phyloP scores from a whole-genome alignment of 2,888 invertebrate genomes.

The Oasisia sp. region DNA sequence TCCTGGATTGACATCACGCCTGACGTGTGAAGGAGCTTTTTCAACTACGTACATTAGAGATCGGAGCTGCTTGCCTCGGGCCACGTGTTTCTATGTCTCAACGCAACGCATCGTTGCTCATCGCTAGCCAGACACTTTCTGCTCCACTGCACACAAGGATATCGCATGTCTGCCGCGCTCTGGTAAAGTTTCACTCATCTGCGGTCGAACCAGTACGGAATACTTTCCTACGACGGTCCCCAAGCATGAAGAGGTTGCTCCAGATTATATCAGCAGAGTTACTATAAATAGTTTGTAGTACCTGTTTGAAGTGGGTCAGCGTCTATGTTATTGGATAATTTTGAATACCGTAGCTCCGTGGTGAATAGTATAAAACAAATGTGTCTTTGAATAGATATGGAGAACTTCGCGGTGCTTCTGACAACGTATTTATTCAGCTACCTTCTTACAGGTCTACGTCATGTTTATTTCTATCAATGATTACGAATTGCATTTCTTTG shows the following conservation, averaged over 20 bases:
- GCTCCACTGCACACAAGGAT: not conserved
- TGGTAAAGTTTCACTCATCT: not conserved
- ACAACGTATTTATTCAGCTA: not conserved
- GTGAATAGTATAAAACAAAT: not conserved
- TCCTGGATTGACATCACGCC: not conserved
- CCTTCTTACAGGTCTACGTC: not conserved
- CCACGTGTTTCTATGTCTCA: not conserved
- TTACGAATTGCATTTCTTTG: too few relatives aligned
- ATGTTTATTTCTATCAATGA: not conserved
- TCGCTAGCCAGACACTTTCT: not conserved
- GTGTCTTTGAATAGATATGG: not conserved
- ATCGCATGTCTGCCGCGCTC: not conserved
- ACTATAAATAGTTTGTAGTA: not conserved
- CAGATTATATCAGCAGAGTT: constrained; percentile 2
- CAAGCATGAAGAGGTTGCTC: not conserved
- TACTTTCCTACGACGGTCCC: not conserved
- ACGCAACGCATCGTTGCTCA: not conserved
- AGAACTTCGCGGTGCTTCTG: not conserved
- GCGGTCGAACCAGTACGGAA: not conserved
- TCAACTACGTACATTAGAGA: not conserved
- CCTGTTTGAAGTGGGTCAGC: not conserved
- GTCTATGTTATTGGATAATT: too few relatives aligned
- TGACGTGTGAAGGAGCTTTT: not conserved
- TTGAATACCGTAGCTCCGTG: too few relatives aligned
- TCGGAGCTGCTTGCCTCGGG: not conserved